These are phyloP conservation scores for Lordiphosa stackelbergi DNA, from an alignment of 1,140 invertebrate species.

Conservation along the genomic window DNA sequence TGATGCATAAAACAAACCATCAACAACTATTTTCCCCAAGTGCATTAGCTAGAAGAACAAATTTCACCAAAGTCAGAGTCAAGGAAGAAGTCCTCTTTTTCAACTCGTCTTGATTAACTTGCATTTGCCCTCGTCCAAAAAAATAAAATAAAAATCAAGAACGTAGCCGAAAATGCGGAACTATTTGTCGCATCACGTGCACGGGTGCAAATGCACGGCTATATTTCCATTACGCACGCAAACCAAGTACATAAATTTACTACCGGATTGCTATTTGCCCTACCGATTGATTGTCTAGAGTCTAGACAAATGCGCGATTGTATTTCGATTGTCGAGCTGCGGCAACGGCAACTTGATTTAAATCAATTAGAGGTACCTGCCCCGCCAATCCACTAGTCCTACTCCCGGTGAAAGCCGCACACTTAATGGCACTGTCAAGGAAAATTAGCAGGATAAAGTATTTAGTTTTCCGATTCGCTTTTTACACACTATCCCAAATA, in stretches of 20 bases:
- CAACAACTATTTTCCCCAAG: neutral
- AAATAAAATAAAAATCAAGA: slow-evolving; percentile 9
- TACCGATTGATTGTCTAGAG: slow-evolving; percentile 70
- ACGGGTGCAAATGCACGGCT: slow-evolving; percentile 50
- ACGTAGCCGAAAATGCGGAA: slow-evolving; percentile 56
- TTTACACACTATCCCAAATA: slow-evolving; percentile 13
- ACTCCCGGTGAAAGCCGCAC: neutral
- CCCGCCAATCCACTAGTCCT: neutral
- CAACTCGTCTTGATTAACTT: slow-evolving; percentile 56
- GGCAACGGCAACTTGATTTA: slow-evolving; percentile 68
- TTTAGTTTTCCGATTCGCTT: slow-evolving; percentile 47
- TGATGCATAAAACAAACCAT: no score
- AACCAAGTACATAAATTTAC: slow-evolving; percentile 57
- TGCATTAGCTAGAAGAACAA: slow-evolving; percentile 11
- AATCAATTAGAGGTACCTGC: slow-evolving; percentile 58
- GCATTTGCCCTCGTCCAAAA: slow-evolving; percentile 16
- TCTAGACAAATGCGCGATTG: slow-evolving; percentile 49
- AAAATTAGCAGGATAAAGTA: slow-evolving; percentile 67
- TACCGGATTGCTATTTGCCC: slow-evolving; percentile 9
- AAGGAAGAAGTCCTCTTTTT: slow-evolving; percentile 33
- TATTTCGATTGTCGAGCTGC: slow-evolving; percentile 24
- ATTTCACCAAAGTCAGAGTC: slow-evolving; percentile 22
- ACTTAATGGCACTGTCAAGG: slow-evolving; percentile 58
- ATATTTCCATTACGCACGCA: slow-evolving; percentile 69
- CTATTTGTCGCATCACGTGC: slow-evolving; percentile 74